These are phyloP conservation scores for Alexandromys fortis DNA, from an alignment of 2,113 vertebrate species.

Conservation along the genomic window DNA sequence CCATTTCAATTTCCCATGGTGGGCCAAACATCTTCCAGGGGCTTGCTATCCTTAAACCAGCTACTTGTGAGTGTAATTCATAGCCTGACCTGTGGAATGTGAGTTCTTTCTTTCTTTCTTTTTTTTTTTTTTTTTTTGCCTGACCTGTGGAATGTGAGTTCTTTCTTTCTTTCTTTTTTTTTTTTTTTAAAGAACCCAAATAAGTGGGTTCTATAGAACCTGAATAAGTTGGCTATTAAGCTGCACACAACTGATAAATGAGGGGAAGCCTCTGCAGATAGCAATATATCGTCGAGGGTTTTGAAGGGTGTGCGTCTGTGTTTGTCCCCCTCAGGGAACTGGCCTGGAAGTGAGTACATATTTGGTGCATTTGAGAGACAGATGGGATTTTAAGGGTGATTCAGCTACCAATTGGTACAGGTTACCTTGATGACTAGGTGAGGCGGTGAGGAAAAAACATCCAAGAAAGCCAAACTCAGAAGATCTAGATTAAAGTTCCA, in stretches of 20 bases:
- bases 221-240: slow-evolving; percentile 26
- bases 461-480: neutral
- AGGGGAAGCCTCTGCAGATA: neutral
- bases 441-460: neutral
- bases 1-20: slow-evolving; percentile 42
- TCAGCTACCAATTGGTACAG: neutral
- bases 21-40: neutral
- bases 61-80: slow-evolving; percentile 49
- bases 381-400: slow-evolving; percentile 27
- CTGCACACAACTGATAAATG: slow-evolving; percentile 32
- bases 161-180: slow-evolving; percentile 32
- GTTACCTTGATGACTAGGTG: slow-evolving; percentile 21
- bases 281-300: neutral
- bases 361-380: slow-evolving; percentile 21
- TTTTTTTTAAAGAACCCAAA: slow-evolving; percentile 30
- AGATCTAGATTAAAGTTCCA: slow-evolving; percentile 3
- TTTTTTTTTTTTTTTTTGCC: neutral
- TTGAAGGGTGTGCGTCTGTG: neutral
- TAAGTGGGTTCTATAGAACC: neutral
- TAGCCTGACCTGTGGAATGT: neutral
- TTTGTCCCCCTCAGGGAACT: neutral
- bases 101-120: slow-evolving; percentile 53
- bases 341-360: neutral
- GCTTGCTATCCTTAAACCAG: slow-evolving; percentile 47
- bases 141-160: too few relatives aligned